Percentiles rank a stretch among this genome's conserved stretches.
Conservation (phyloP, 64 coral and sea anemone genomes). For the Stichodactyla helianthus region DNA sequence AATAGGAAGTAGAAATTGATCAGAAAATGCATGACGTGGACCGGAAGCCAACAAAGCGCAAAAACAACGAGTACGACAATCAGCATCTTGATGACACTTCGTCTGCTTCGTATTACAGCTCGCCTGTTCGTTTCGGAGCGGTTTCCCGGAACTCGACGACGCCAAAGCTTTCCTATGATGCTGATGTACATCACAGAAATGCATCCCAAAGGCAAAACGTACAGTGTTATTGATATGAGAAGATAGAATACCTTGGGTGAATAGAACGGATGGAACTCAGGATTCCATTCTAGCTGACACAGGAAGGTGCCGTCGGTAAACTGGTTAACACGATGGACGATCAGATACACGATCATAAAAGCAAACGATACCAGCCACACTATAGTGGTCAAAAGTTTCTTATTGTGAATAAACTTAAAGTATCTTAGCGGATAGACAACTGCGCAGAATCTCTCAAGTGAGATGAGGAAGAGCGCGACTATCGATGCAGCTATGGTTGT, state of each 20-base stretch:
- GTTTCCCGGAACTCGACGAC: conserved; percentile 57
- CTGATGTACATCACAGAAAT: conserved; percentile 50
- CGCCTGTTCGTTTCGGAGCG: conserved; percentile 21
- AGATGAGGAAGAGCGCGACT: conserved; percentile 1
- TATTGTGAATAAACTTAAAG: conserved; percentile 14
- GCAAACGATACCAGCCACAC: conserved; percentile 17
- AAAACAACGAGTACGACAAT: conserved; percentile 65
- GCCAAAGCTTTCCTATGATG: conserved; percentile 57
- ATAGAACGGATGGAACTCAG: not conserved
- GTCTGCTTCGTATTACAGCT: conserved; percentile 32
- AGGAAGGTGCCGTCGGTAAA: not conserved
- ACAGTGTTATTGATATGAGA: conserved; percentile 26
- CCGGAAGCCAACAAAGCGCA: conserved; percentile 69
- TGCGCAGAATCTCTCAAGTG: conserved; percentile 13
- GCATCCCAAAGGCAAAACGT: conserved; percentile 41
- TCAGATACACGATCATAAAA: conserved; percentile 18
- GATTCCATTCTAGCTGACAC: conserved; percentile 23
- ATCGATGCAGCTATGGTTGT: conserved; percentile 10
- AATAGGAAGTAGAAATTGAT: not conserved
- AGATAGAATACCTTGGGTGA: not conserved
- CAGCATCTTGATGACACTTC: conserved; percentile 69
- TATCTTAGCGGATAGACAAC: not conserved
- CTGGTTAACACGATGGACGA: not conserved
- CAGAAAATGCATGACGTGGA: conserved; percentile 28
- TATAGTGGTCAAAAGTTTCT: conserved; percentile 1